A percentile compares a stretch with the other conserved stretches of the same genome.
phyloP scores from a whole-genome alignment of 1,140 invertebrate species.

The Oreohelix idahoensis region DNA sequence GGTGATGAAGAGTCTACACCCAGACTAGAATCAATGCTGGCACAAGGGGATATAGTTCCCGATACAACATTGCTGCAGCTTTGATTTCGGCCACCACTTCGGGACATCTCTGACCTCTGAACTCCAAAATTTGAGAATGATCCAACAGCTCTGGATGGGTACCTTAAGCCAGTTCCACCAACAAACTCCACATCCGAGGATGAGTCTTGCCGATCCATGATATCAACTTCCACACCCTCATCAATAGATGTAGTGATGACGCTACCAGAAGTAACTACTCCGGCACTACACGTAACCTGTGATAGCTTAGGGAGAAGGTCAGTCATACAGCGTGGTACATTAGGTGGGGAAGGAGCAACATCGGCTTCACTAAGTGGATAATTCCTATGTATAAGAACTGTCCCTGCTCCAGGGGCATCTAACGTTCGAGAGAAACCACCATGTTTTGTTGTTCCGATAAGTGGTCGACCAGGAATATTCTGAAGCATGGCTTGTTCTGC shows the following conservation, averaged over 20 bases:
- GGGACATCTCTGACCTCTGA: constrained; percentile 52
- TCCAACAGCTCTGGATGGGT: background rate
- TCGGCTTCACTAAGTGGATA: constrained; percentile 43
- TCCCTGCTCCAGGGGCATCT: constrained; percentile 52
- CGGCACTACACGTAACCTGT: background rate
- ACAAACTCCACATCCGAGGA: background rate
- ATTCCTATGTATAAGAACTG: background rate
- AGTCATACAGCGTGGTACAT: constrained; percentile 53
- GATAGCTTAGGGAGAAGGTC: constrained; percentile 52
- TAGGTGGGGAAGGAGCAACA: constrained; percentile 36
- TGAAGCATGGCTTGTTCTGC: constrained; percentile 82
- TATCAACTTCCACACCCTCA: constrained; percentile 74
- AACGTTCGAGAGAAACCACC: constrained; percentile 66
- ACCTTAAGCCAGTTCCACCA: background rate
- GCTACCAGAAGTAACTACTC: constrained; percentile 45
- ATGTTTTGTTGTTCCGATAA: constrained; percentile 56
- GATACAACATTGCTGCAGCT: background rate
- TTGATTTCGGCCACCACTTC: constrained; percentile 46
- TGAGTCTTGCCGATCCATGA: constrained; percentile 55
- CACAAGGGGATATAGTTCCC: constrained; percentile 76
- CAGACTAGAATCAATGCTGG: constrained; percentile 89
- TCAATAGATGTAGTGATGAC: constrained; percentile 73
- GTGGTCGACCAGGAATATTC: constrained; percentile 63
- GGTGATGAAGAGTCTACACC: constrained; percentile 80
- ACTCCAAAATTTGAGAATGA: background rate